A percentile compares a stretch with the other conserved stretches of the same genome.
Evolutionary conservation across 64 coral and sea anemone genomes (phyloP).

Genomic region (Porites australiensis): DNA sequence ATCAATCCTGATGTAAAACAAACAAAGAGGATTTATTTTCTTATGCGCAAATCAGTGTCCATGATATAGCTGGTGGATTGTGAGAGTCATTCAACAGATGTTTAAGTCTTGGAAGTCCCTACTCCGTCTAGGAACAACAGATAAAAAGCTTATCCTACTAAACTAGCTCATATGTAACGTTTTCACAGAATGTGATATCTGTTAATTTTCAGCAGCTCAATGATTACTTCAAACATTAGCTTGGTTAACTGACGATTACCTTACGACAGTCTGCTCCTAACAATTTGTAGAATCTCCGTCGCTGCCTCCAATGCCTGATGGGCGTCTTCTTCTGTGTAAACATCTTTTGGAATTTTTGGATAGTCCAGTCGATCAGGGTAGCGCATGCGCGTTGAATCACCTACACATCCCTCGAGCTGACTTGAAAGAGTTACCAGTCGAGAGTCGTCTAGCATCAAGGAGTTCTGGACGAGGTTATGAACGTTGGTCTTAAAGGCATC

Average conservation of each 20-base stretch:
- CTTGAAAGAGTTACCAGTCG: constrained; percentile 29
- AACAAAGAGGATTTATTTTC: no score
- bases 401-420: constrained; percentile 12
- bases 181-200: no score
- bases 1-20: no score
- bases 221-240: no score
- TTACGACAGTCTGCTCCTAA: constrained; percentile 7
- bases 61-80: no score
- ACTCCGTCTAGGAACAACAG: no score
- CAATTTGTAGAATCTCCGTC: constrained; percentile 16
- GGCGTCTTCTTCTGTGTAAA: constrained; percentile 62
- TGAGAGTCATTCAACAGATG: no score
- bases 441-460: constrained; percentile 35
- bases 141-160: no score
- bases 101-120: no score
- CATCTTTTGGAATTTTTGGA: constrained; percentile 73
- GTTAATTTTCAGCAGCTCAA: no score
- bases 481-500: constrained; percentile 71
- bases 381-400: constrained; percentile 82
- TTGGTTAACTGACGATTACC: neutral
- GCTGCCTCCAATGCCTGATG: constrained; percentile 34
- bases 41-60: no score
- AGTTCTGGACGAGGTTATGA: constrained; percentile 66
- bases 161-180: no score
- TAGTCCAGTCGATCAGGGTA: constrained; percentile 67